Conservation (phyloP, 2,888 invertebrate species). For the Mechanitis mazaeus region DNA sequence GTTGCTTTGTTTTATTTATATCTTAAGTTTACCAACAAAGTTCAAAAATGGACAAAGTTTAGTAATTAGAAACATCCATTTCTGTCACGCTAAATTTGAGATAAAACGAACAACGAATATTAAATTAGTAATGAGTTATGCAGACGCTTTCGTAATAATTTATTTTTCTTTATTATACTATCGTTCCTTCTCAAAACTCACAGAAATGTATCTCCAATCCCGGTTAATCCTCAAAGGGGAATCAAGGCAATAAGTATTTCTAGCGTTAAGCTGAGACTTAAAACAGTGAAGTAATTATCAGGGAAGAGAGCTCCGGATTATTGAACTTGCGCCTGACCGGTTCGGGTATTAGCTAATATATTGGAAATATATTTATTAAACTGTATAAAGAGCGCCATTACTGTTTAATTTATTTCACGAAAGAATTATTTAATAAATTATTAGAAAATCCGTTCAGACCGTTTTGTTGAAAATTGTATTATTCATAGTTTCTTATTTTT, state of each 20-base stretch:
- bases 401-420: background rate
- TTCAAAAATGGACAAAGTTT: background rate
- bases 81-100: background rate
- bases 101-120: background rate
- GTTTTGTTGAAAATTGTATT: too few relatives aligned
- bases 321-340: slow-evolving; percentile 14
- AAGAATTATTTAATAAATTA: too few relatives aligned
- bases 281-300: slow-evolving; percentile 23
- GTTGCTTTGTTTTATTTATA: background rate
- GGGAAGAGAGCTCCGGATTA: slow-evolving; percentile 10
- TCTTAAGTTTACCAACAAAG: background rate
- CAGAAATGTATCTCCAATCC: background rate
- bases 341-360: slow-evolving; percentile 4
- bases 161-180: too few relatives aligned
- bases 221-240: slow-evolving; percentile 18
- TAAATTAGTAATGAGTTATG: background rate
- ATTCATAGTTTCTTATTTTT: too few relatives aligned
- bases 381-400: background rate
- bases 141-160: background rate
- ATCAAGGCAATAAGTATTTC: slow-evolving; percentile 17
- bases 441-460: too few relatives aligned
- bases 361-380: slow-evolving; percentile 7
- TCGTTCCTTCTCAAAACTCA: background rate
- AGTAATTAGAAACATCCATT: background rate
- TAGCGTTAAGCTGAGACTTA: slow-evolving; percentile 21